Percentiles rank a stretch among this genome's conserved stretches.
These are phyloP conservation scores for Coenobita brevimanus DNA, from an alignment of 1,140 invertebrate species.

Conservation along the genomic window DNA sequence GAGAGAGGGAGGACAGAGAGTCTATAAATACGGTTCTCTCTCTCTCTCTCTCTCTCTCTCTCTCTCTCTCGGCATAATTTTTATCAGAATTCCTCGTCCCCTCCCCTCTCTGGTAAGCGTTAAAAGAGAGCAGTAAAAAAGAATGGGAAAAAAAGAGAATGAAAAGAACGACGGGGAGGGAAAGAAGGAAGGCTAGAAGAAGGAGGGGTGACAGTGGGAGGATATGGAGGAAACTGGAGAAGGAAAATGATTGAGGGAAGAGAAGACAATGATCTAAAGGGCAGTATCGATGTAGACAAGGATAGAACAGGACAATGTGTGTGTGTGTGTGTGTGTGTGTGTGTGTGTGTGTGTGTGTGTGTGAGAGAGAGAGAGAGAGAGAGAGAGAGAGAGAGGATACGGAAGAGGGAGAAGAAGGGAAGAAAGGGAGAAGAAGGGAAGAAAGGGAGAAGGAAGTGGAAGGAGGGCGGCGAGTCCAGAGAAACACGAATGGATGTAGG, in stretches of 20 bases:
- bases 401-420: background rate
- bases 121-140: no score
- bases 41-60: no score
- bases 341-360: background rate
- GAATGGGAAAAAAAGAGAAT: no score
- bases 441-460: background rate
- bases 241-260: slow-evolving; percentile 12
- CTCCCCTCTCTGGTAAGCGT: no score
- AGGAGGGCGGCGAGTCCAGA: background rate
- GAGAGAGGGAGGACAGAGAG: no score
- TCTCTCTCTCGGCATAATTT: no score
- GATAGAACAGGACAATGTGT: background rate
- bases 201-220: slow-evolving; percentile 15
- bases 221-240: slow-evolving; percentile 14
- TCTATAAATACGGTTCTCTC: no score
- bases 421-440: background rate
- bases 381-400: background rate
- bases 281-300: background rate
- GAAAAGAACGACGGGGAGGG: background rate
- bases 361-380: background rate
- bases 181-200: background rate
- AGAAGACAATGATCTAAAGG: background rate
- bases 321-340: background rate
- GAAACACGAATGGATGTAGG: background rate
- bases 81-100: no score